Evolutionary conservation across 2,113 vertebrate genomes (phyloP).

Genomic region (Nyctereutes procyonoides): DNA sequence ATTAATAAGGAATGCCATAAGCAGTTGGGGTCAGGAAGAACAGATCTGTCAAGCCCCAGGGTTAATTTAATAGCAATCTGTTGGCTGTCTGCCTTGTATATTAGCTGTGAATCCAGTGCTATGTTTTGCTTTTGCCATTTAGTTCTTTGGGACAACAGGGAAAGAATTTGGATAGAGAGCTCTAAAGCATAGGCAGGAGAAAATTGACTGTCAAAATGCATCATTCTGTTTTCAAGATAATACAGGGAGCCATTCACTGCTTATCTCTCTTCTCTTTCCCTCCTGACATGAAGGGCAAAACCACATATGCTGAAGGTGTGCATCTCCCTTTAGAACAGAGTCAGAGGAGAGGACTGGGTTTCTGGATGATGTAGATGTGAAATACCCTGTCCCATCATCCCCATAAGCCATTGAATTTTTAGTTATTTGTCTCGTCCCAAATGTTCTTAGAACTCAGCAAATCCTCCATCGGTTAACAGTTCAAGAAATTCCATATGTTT

Average conservation of each 20-base stretch:
- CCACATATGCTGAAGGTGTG: background rate
- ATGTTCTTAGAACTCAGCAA: conserved; percentile 1
- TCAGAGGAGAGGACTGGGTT: background rate
- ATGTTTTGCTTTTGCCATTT: conserved; percentile 67
- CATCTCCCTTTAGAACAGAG: background rate
- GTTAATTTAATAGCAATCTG: conserved; percentile 82
- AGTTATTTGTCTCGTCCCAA: background rate
- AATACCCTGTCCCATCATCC: background rate
- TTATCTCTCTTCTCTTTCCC: background rate
- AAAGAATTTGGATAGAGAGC: conserved; percentile 69
- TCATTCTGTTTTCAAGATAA: conserved; percentile 66
- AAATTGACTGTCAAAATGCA: conserved; percentile 76
- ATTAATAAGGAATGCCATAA: conserved; percentile 73
- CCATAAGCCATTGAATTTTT: background rate
- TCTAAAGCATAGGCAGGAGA: conserved; percentile 57
- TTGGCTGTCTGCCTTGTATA: conserved; percentile 69
- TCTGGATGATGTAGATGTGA: background rate
- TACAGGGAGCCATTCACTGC: background rate
- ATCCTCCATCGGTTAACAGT: background rate
- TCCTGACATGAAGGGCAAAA: background rate
- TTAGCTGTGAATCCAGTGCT: conserved; percentile 28
- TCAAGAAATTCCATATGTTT: conserved; percentile 8
- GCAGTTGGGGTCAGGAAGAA: conserved; percentile 73
- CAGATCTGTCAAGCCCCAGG: conserved; percentile 75
- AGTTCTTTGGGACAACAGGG: conserved; percentile 67